Evolutionary conservation across 2,113 vertebrate genomes (phyloP).

Genomic region (Callocephalon fimbriatum): DNA sequence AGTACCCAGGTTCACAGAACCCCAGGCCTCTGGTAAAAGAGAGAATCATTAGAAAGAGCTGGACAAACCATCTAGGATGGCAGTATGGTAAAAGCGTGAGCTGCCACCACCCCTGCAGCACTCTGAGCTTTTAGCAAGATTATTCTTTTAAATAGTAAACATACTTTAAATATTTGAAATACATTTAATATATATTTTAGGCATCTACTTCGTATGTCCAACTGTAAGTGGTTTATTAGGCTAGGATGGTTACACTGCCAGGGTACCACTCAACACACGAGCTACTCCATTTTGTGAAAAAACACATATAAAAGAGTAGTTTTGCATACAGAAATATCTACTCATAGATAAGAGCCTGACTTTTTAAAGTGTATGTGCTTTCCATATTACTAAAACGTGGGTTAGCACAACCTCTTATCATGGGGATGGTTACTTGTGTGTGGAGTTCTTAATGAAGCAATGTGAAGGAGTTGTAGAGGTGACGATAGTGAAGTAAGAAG

Average conservation of each 20-base stretch:
- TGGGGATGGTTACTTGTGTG: not conserved
- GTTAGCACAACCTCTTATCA: not conserved
- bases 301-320: not conserved
- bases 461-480: not conserved
- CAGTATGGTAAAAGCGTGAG: not conserved
- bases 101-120: not conserved
- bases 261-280: not conserved
- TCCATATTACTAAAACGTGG: not conserved
- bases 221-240: not conserved
- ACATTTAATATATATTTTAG: not conserved
- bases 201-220: not conserved
- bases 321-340: not conserved
- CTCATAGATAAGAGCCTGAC: not conserved
- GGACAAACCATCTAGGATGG: not conserved
- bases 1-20: not conserved
- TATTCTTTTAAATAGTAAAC: not conserved
- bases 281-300: not conserved
- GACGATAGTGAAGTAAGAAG: not conserved
- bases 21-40: fast-evolving
- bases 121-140: not conserved
- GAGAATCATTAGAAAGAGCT: not conserved
- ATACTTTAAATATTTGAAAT: not conserved
- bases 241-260: not conserved
- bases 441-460: not conserved
- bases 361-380: not conserved